Conservation (phyloP, 1,140 invertebrate species). For the Nasonia vitripennis region DNA sequence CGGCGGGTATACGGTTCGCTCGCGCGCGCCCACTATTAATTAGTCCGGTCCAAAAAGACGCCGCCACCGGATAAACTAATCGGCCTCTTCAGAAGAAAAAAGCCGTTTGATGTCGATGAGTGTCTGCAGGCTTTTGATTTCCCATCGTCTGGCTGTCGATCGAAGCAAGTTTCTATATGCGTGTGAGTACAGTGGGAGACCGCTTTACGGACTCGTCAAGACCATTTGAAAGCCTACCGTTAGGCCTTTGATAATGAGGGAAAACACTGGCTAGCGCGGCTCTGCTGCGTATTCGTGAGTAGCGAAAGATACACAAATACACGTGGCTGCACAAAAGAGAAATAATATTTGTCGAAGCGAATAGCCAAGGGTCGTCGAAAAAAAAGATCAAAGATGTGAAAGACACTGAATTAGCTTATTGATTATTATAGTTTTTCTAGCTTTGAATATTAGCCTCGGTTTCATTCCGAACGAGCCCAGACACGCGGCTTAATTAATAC, state of each 20-base stretch:
- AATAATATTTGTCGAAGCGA: constrained; percentile 7
- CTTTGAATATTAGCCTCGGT: background rate
- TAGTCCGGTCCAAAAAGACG: background rate
- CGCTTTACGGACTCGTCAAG: background rate
- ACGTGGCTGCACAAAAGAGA: background rate
- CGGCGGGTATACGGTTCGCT: too few relatives aligned
- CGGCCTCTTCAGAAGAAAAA: background rate
- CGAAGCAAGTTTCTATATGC: background rate
- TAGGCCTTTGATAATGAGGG: constrained; percentile 7
- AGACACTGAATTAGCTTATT: background rate
- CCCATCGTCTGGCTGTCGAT: background rate
- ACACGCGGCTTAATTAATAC: background rate
- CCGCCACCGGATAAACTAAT: constrained; percentile 28
- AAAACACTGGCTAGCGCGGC: background rate
- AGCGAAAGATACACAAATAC: background rate
- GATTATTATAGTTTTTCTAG: background rate
- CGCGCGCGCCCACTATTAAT: background rate
- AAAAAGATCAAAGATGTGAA: background rate
- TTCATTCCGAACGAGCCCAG: too few relatives aligned
- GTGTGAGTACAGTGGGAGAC: background rate
- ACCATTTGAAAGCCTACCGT: background rate
- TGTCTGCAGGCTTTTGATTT: constrained; percentile 22
- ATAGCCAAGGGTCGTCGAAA: background rate
- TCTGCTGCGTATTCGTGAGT: background rate
- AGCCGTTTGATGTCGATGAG: constrained; percentile 20